Evolutionary conservation across 92 coral and sea anemone species (phyloP), one percentile per base, ranked within the genome.

Genomic region (Scolanthus callimorphus): DNA sequence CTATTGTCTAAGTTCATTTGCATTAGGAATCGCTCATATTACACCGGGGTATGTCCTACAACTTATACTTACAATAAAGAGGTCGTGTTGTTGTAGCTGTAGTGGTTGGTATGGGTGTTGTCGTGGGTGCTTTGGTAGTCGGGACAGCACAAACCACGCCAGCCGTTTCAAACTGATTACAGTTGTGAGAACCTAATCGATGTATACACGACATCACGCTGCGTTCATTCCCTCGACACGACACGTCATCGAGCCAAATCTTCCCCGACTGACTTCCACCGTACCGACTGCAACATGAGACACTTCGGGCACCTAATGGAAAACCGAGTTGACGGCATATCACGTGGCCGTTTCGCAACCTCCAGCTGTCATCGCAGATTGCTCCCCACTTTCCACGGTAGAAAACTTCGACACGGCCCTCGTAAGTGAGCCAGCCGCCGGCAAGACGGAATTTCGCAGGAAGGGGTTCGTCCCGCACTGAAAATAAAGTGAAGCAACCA

Each of bases 91-190:
- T 34, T 6, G 41, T 34, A 6, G 41, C 41, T 15, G 6, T 15
- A 34, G 41, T 34, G 6, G 41, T 34, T 15, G 41, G 41, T 34
- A 34, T 34, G 41, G 41, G 41, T 15, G 41, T 34, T 6, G 41
- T 34, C 8, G 41, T 34, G 41, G 41, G 41, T 6, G 41, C 8
- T 6, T 34, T 15, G 15, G 41, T 34, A 34, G 41, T 34, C 8
- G 41, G 41, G 15, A 6, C 8, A 6, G 6, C 41, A 15, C 80
- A 73, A 21, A 52, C 72, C 57, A 73, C 80, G 9, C 80, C 72
- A 3, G 80, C 80, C 2, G 70, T 57, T 25, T 63, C 80, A 17
- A 49, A 58, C 48, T 67, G 41, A 38, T 67, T 67, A 45, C 74
- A 67, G 21, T 67, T 52, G 19, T 55, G 41, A 4, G 27, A 12